phyloP scores from a whole-genome alignment of 2,888 invertebrate genomes.

The Timandra comae region DNA sequence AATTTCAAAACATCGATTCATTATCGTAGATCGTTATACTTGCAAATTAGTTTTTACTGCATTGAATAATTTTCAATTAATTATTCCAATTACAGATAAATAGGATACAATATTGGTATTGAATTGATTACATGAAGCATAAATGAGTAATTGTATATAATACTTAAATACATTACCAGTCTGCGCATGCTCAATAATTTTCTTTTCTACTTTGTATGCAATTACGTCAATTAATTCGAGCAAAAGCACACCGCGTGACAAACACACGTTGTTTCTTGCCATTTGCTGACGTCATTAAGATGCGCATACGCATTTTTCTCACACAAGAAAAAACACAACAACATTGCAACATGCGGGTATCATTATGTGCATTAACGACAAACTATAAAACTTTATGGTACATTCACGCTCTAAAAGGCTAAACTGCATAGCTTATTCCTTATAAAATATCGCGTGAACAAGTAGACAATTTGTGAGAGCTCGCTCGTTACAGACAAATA shows the following conservation, averaged over 20 bases:
- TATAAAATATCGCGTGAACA: conserved; percentile 27
- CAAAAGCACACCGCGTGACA: conserved; percentile 54
- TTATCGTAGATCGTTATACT: too few relatives aligned
- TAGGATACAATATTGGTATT: too few relatives aligned
- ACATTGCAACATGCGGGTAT: conserved; percentile 39
- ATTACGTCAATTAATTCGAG: conserved; percentile 68
- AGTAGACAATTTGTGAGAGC: conserved; percentile 20
- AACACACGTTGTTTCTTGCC: conserved; percentile 26
- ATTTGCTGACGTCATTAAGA: conserved; percentile 52
- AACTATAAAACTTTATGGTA: conserved; percentile 45
- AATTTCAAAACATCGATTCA: conserved; percentile 9
- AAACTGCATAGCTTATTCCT: conserved; percentile 33
- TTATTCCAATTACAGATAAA: too few relatives aligned
- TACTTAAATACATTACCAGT: conserved; percentile 51
- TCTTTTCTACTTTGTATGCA: conserved; percentile 64
- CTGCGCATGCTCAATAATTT: conserved; percentile 60
- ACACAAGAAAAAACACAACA: conserved; percentile 39
- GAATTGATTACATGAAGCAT: too few relatives aligned
- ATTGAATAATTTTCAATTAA: too few relatives aligned
- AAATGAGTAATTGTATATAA: conserved; percentile 50
- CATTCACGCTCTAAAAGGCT: conserved; percentile 40
- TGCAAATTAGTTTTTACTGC: too few relatives aligned
- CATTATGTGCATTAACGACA: conserved; percentile 43
- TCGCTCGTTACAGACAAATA: conserved; percentile 4
- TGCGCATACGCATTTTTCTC: conserved; percentile 59